Evolutionary conservation across 2,797 vertebrate species (phyloP), one percentile per base, ranked within the genome.

Genomic region (Rhabdophis nuchalis): DNA sequence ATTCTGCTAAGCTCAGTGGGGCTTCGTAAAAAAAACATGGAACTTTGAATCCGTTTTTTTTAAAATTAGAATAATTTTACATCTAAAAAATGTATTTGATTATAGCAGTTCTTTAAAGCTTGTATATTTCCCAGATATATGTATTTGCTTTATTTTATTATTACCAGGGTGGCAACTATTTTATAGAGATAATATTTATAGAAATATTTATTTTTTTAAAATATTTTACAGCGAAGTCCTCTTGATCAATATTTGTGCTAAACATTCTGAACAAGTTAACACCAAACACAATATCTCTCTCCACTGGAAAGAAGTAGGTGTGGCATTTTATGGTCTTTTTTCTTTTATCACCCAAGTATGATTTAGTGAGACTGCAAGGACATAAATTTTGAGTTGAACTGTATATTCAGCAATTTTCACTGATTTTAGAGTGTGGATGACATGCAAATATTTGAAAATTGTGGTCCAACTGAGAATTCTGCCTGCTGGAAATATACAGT

Each of bases 261-360:
- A 96, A 53, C 92, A 89, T 56, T 10, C 90, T 90, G 93, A 14
- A 86, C 94, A n/a, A 25, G 41, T 3, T 14, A 85, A 13, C 41
- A 96, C 92, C 89, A 96, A 96, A 27, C 92, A 96, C 85, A 93
- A 0, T 12, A 87, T 95, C 91, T 91, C 89, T 88, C 87, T 96
- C 36, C 94, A 94, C 36, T 97, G 97, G 97, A 94, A 95, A 93
- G 94, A 96, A 95, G 97, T 97, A 95, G 92, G 92, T 93, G 41
- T 92, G 0, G 68, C 41, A 9, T 92, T 93, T 72, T 91, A 36
- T 50, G 60, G 11, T 87, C 27, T 41, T 56, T 90, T 46, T 68
- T 9, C 46, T 36, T 1, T 52, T 1, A 10, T 5, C 32, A 82
- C 18, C 50, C 52, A 68, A 4, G 58, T 25, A 54, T 89, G 7